phyloP scores from a whole-genome alignment of 2,797 vertebrate species.

The Alexandromys oeconomus region DNA sequence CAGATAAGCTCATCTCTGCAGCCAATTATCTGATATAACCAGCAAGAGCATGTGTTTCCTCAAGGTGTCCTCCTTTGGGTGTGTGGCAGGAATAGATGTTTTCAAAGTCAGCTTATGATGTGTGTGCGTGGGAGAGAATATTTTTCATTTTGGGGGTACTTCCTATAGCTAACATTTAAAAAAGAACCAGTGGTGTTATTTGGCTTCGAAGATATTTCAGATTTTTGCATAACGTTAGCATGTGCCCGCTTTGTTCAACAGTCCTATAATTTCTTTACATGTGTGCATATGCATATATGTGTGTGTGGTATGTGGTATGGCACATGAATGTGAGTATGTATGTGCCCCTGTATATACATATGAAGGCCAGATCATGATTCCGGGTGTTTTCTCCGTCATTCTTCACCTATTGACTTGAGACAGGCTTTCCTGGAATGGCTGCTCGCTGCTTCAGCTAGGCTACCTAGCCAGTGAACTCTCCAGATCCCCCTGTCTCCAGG shows the following conservation, averaged over 20 bases:
- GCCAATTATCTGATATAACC: conserved; percentile 72
- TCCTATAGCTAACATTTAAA: not conserved
- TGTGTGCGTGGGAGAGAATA: not conserved
- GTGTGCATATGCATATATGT: not conserved
- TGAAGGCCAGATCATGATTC: not conserved
- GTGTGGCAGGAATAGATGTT: conserved; percentile 37
- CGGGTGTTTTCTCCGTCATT: not conserved
- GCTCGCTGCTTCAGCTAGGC: not conserved
- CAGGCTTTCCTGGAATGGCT: not conserved
- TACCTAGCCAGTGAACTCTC: not conserved
- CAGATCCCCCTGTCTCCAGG: not conserved
- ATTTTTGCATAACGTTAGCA: not conserved
- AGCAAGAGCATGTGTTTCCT: conserved; percentile 28
- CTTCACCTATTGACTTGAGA: not conserved
- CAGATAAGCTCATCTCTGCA: conserved; percentile 48
- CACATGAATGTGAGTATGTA: not conserved
- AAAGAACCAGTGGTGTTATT: not conserved
- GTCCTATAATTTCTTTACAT: not conserved
- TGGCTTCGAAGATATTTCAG: not conserved
- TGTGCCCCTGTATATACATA: not conserved
- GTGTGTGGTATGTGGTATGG: not conserved
- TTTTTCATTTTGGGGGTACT: not conserved
- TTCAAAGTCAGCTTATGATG: conserved; percentile 42
- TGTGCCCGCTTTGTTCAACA: not conserved
- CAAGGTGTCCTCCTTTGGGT: conserved; percentile 40